phyloP scores from a whole-genome alignment of 2,113 vertebrate species.

The Pitta sordida region DNA sequence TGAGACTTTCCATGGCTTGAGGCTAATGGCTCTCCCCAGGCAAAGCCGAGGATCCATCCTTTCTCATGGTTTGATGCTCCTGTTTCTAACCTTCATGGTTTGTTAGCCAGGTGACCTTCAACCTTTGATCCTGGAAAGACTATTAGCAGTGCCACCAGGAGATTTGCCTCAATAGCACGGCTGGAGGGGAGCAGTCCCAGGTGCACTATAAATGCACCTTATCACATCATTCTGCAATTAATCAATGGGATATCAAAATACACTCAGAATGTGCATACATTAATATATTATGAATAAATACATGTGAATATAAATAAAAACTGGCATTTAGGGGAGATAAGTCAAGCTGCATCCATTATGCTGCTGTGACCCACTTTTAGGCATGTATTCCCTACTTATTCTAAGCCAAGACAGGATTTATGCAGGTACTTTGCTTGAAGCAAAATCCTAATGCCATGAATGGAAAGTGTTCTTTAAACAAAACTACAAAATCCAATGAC shows the following conservation, averaged over 20 bases:
- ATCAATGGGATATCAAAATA: neutral
- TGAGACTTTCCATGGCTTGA: neutral
- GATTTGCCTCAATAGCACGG: neutral
- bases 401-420: neutral
- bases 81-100: conserved; percentile 35
- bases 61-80: conserved; percentile 35
- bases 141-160: neutral
- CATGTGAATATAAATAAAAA: neutral
- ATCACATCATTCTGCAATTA: neutral
- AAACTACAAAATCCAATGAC: neutral
- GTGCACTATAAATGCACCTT: conserved; percentile 7
- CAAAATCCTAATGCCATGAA: neutral
- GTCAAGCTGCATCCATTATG: neutral
- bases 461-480: neutral
- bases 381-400: neutral
- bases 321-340: neutral
- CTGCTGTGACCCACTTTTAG: neutral
- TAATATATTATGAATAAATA: neutral
- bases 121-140: conserved; percentile 34
- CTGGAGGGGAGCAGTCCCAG: conserved; percentile 1
- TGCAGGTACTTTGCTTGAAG: neutral
- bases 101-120: conserved; percentile 50
- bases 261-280: neutral
- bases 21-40: neutral
- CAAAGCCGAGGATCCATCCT: neutral